phyloP scores from a whole-genome alignment of 2,113 vertebrate species.

The Nothocercus julius region DNA sequence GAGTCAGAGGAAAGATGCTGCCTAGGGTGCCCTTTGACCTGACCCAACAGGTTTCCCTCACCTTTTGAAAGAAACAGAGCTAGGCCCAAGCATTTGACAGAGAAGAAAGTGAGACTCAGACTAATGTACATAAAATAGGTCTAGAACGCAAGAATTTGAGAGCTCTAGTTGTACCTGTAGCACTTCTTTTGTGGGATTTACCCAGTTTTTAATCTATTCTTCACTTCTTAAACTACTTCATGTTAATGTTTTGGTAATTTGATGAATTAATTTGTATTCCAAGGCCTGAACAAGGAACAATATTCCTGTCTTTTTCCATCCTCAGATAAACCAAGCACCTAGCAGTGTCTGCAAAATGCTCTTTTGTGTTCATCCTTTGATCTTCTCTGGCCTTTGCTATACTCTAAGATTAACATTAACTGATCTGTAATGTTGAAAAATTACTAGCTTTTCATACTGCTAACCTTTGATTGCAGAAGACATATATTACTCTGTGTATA shows the following conservation, averaged over 20 bases:
- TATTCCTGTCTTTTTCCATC: neutral
- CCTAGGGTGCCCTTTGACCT: neutral
- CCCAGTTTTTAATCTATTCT: neutral
- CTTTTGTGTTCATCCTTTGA: neutral
- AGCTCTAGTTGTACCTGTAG: neutral
- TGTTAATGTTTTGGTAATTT: neutral
- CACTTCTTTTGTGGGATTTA: neutral
- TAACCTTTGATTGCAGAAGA: neutral
- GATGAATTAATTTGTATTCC: neutral
- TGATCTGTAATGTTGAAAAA: neutral
- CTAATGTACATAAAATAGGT: accelerated
- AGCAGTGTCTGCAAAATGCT: neutral
- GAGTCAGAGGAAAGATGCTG: neutral
- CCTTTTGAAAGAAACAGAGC: neutral
- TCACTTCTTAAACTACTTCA: neutral
- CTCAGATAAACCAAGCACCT: neutral
- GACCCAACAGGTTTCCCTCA: neutral
- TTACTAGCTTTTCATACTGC: neutral
- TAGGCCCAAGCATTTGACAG: neutral
- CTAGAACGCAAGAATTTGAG: neutral
- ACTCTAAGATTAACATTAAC: neutral
- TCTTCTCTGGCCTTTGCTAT: neutral
- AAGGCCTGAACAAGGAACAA: neutral
- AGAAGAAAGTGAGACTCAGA: neutral
- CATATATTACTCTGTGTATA: neutral